Conservation (phyloP, 1,140 invertebrate genomes). For the Drosophila serrata region DNA sequence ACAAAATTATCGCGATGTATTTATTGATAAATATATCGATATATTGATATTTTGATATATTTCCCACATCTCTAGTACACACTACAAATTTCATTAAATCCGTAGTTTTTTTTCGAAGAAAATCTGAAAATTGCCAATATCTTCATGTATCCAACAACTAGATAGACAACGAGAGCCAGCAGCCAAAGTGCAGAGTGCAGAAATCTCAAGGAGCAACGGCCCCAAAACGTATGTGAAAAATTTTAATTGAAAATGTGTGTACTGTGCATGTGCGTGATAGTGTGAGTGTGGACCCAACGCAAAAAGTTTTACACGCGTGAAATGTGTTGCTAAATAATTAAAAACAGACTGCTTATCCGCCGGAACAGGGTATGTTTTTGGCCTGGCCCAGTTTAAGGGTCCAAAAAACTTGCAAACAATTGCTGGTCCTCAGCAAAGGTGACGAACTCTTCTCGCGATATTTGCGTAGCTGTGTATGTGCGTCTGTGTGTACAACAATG, state of each 20-base stretch:
- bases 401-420: slow-evolving; percentile 36
- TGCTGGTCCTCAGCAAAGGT: slow-evolving; percentile 29
- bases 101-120: slow-evolving; percentile 44
- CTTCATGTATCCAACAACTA: slow-evolving; percentile 19
- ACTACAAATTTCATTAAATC: slow-evolving; percentile 29
- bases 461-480: slow-evolving; percentile 54
- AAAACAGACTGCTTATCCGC: slow-evolving; percentile 43
- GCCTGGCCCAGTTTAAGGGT: neutral
- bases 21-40: neutral
- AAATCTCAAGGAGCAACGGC: slow-evolving; percentile 51
- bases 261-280: slow-evolving; percentile 40
- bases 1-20: neutral
- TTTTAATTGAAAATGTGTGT: slow-evolving; percentile 60
- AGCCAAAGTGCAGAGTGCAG: slow-evolving; percentile 1
- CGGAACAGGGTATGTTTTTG: slow-evolving; percentile 16
- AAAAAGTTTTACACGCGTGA: slow-evolving; percentile 71
- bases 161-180: slow-evolving; percentile 11
- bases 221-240: slow-evolving; percentile 68
- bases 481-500: slow-evolving; percentile 76
- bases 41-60: slow-evolving; percentile 6
- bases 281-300: slow-evolving; percentile 62
- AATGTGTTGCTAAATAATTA: slow-evolving; percentile 63
- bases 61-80: slow-evolving; percentile 20
- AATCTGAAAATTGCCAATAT: slow-evolving; percentile 22
- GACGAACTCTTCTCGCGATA: slow-evolving; percentile 64